Base-by-base conservation (phyloP, 2,113 vertebrate genomes). In the Proterorhinus semilunaris region DNA sequence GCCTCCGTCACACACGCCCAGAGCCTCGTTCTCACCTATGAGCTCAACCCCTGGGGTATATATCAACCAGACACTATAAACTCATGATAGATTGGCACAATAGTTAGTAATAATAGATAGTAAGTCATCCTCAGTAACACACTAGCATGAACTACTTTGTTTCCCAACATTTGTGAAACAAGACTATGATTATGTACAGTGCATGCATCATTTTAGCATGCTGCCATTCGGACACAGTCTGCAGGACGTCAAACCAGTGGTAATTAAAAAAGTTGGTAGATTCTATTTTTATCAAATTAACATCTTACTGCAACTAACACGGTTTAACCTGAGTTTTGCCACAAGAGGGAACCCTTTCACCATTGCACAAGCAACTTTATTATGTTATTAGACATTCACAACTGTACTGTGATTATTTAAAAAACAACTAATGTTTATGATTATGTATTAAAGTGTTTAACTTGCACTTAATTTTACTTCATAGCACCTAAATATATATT, bases 31-130 rank as follows among this genome's bases (percentile, higher is more conserved):
- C 90, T 89, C 27, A 82, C 87, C 57, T 94, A 96, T 1, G 97
- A 99, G 83, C 94, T 98, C 63, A 98, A 96, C 0, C 93, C 96
- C 72, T 96, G 91, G 92, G 96, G 96, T 98, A 65, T 58, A 16
- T 16, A 10, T 55, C 1, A 16, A 6, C 17, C 53, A 27, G 53
- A 5, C 17, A 27, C 21, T 55, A 17, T 27, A 55, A 55, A 6
- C 53, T 27, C 9, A 55, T 27, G 51, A 21, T 27, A 36, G 27
- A 36, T 36, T 36, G 4, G 53, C 11, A 55, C 1, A 55, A 36
- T 36, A 36, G 2, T 36, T 36, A 21, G 21, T 21, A 21, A 21
- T 21, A 21, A 21, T 21, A 36, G 27, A 36, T 36, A 36, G 27
- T 36, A 36, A 36, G 27, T 36, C 27, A 36, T 36, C 27, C 27